Evolutionary conservation across 1,140 invertebrate genomes (phyloP).

Genomic region (Apocrypta bakeri): DNA sequence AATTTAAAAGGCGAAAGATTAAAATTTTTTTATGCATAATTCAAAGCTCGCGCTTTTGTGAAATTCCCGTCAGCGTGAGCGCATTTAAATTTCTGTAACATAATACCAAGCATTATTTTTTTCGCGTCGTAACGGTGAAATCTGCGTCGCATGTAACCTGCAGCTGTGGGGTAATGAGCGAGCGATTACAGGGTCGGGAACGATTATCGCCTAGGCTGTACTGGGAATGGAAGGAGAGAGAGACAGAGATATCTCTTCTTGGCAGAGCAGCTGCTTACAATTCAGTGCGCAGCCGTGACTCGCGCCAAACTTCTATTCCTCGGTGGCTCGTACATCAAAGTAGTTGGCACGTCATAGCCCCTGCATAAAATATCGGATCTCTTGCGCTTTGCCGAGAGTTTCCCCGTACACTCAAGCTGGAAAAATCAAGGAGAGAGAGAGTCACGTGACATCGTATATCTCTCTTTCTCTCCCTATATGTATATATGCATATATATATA

Average conservation of each 20-base stretch:
- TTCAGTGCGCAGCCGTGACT: not conserved
- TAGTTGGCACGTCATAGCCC: not conserved
- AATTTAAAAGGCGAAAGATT: not conserved
- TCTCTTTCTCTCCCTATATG: no score
- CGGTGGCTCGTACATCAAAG: conserved; percentile 1
- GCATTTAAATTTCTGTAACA: not conserved
- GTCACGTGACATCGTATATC: not conserved
- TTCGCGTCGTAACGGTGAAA: not conserved
- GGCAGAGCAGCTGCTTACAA: not conserved
- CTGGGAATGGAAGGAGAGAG: not conserved
- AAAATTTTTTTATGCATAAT: not conserved
- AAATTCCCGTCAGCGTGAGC: no score
- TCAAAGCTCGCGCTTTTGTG: not conserved
- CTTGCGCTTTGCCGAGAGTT: not conserved
- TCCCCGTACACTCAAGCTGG: no score
- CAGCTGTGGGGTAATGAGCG: not conserved
- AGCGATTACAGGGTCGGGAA: not conserved
- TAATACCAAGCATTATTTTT: not conserved
- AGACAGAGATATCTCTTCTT: not conserved
- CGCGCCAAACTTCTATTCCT: not conserved
- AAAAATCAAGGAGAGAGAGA: not conserved
- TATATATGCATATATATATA: no score
- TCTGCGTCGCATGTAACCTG: no score
- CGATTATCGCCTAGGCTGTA: not conserved
- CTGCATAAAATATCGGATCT: conserved; percentile 1